Base-by-base conservation (phyloP, 2,888 invertebrate genomes). In the Caprella mutica region DNA sequence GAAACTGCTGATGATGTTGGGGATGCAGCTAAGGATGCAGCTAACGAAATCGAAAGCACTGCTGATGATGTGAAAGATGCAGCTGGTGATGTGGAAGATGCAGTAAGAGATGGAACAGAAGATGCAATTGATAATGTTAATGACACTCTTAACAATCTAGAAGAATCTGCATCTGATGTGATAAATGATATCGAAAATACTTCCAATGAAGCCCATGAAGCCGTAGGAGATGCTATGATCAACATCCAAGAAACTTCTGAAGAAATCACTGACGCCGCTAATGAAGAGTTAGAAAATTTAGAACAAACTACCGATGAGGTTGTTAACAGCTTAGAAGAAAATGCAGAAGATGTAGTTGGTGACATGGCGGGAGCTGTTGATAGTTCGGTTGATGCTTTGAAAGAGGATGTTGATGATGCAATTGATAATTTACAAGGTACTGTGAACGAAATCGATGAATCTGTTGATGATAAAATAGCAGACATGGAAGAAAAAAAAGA, bases 1-100 rank as follows among this genome's bases (percentile, higher is more conserved):
- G 55, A 59, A 5, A 29, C 29, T n/a, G 51, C 30, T 17, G 53
- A 8, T 23, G 48, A 29, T 23, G 58, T 17, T 14, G 50, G 21
- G 5, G 54, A 33, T 17, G 19, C 35, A 1, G 29, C 27, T 17
- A 53, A 53, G 5, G 48, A 19, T 17, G 51, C 6, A n/a, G 50
- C 6, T 26, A 19, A 6, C 6, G 40, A n/a, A 5, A 19, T 5
- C 9, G 40, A 40, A 40, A 19, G 5, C 6, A 19, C n/a, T 12
- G 40, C 8, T 6, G 40, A 40, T 12, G 40, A n/a, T 6, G 40
- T 19, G 6, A 19, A 40, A 40, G 40, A 40, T n/a, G 40, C 40
- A 9, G 40, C 23, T 24, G 52, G 26, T 1, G 52, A 52, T 12
- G 52, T 26, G 12, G 56, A 19, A 27, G 17, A 9, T 17, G 51